phyloP scores from a whole-genome alignment of 2,888 invertebrate species.

The Drosophila sordidula region DNA sequence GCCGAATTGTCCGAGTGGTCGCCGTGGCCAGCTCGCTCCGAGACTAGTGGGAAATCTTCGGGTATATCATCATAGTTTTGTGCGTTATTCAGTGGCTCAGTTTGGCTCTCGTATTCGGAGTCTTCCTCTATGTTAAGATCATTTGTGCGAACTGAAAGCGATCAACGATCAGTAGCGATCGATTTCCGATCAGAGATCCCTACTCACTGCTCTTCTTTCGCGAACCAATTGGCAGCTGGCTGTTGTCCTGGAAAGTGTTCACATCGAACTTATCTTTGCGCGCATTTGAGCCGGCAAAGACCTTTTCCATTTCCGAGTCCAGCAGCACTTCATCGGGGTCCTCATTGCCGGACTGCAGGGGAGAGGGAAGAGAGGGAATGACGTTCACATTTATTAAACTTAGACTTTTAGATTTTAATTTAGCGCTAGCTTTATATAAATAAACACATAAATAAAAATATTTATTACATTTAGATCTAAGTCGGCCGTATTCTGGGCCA shows the following conservation, averaged over 20 bases:
- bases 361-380: slow-evolving; percentile 26
- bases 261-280: slow-evolving; percentile 87
- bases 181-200: background rate
- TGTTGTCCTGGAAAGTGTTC: slow-evolving; percentile 86
- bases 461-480: no score
- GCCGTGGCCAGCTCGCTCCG: slow-evolving; percentile 85
- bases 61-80: slow-evolving; percentile 85
- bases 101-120: slow-evolving; percentile 82
- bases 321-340: slow-evolving; percentile 89
- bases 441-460: no score
- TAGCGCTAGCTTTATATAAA: no score
- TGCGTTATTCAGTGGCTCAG: slow-evolving; percentile 80
- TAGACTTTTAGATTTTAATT: no score
- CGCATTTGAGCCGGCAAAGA: slow-evolving; percentile 89
- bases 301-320: slow-evolving; percentile 95
- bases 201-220: slow-evolving; percentile 75
- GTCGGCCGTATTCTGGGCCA: background rate
- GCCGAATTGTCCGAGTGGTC: slow-evolving; percentile 85
- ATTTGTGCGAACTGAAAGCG: slow-evolving; percentile 80
- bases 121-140: slow-evolving; percentile 84
- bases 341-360: slow-evolving; percentile 86
- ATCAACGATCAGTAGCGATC: background rate
- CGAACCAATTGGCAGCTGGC: slow-evolving; percentile 78
- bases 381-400: background rate
- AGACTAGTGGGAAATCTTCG: slow-evolving; percentile 85